phyloP scores from a whole-genome alignment of 2,888 invertebrate species.

The Athrips mouffetella region DNA sequence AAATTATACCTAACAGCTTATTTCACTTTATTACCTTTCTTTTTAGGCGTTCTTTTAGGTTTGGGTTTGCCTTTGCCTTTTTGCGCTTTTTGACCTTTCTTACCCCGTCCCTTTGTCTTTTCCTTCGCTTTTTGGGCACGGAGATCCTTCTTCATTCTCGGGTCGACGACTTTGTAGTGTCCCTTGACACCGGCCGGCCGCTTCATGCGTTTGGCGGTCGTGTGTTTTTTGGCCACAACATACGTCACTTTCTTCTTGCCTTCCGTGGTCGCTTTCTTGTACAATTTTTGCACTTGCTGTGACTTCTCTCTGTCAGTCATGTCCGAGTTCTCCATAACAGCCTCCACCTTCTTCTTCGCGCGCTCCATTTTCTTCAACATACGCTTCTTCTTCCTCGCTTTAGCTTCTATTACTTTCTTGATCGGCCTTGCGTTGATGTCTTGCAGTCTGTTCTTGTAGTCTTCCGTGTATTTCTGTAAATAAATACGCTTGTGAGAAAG shows the following conservation, averaged over 20 bases:
- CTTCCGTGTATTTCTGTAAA: constrained; percentile 85
- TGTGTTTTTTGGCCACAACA: constrained; percentile 94
- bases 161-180: constrained; percentile 95
- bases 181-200: constrained; percentile 95
- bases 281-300: constrained; percentile 92
- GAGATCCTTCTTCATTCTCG: constrained; percentile 96
- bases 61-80: constrained; percentile 19
- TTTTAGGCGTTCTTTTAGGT: constrained; percentile 31
- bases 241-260: constrained; percentile 95
- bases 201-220: constrained; percentile 84
- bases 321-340: constrained; percentile 93
- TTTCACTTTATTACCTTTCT: constrained; percentile 56
- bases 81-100: constrained; percentile 43
- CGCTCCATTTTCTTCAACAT: constrained; percentile 91
- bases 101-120: constrained; percentile 75
- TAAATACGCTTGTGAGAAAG: constrained; percentile 15
- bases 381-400: constrained; percentile 97
- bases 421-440: constrained; percentile 97
- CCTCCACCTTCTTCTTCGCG: constrained; percentile 97
- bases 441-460: constrained; percentile 88
- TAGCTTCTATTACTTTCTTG: constrained; percentile 98
- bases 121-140: constrained; percentile 81
- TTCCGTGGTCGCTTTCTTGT: constrained; percentile 91
- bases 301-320: constrained; percentile 96
- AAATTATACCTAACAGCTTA: constrained; percentile 23